These are phyloP conservation scores for Naja naja DNA, from an alignment of 2,113 vertebrate genomes.

Conservation along the genomic window DNA sequence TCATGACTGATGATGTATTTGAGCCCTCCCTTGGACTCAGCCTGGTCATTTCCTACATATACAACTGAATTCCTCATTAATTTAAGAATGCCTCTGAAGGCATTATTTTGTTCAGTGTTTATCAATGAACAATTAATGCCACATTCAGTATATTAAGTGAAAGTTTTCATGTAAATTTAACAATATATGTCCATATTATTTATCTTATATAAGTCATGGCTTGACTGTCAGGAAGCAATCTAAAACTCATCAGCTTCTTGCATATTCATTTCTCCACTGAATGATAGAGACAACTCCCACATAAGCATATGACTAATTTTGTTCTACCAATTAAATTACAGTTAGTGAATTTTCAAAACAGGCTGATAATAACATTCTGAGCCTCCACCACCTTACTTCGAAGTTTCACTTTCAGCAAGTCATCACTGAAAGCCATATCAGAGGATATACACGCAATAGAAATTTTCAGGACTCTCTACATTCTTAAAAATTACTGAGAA, in stretches of 20 bases:
- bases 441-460: neutral
- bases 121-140: neutral
- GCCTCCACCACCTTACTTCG: neutral
- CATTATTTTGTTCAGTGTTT: constrained; percentile 20
- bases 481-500: neutral
- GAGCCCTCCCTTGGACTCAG: neutral
- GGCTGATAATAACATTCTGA: neutral
- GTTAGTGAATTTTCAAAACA: neutral
- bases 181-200: neutral
- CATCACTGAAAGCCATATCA: neutral
- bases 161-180: neutral
- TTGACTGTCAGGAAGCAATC: neutral
- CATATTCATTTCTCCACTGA: neutral
- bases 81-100: neutral
- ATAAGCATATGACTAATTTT: neutral
- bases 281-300: neutral
- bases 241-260: neutral
- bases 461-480: neutral
- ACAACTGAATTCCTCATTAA: constrained; percentile 43
- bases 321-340: neutral
- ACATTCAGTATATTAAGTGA: neutral
- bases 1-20: neutral
- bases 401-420: neutral
- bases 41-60: neutral
- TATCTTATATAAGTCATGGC: neutral